These are phyloP conservation scores for Petrolisthes manimaculis DNA, from an alignment of 2,888 invertebrate genomes.

Conservation along the genomic window DNA sequence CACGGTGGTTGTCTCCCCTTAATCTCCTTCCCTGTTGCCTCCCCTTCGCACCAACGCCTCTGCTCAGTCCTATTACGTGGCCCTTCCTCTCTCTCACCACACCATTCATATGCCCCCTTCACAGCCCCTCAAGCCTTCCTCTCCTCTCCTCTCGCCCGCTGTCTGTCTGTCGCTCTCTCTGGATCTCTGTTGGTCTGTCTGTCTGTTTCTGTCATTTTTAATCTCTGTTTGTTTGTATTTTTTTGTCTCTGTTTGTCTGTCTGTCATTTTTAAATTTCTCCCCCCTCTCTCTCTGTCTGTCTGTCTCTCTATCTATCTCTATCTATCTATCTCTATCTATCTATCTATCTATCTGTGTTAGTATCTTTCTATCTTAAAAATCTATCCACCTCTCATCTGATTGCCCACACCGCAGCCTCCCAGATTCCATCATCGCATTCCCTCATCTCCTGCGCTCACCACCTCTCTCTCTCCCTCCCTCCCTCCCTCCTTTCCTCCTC, in stretches of 20 bases:
- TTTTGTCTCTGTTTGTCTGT: too few relatives aligned
- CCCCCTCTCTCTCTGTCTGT: too few relatives aligned
- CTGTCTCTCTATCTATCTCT: too few relatives aligned
- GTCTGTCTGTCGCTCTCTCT: background rate
- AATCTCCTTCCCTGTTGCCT: background rate
- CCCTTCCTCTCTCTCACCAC: background rate
- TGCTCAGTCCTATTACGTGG: background rate
- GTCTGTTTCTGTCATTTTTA: background rate
- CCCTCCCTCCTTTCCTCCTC: background rate
- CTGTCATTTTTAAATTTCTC: too few relatives aligned
- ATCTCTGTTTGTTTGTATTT: background rate
- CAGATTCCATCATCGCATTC: background rate
- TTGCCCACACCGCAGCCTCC: background rate
- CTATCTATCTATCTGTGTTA: too few relatives aligned
- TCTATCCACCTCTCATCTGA: background rate
- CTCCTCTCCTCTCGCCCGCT: too few relatives aligned
- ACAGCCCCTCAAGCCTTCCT: background rate
- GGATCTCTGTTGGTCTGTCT: background rate
- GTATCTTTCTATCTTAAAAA: background rate
- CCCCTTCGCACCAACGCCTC: slow-evolving; percentile 6
- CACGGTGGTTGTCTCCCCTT: background rate
- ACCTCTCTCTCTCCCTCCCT: background rate
- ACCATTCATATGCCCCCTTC: background rate
- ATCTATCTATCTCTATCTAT: too few relatives aligned
- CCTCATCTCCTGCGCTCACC: background rate